A percentile compares a stretch with the other conserved stretches of the same genome.
Evolutionary conservation across 2,888 invertebrate genomes (phyloP).

Genomic region (Andrena hattorfiana): DNA sequence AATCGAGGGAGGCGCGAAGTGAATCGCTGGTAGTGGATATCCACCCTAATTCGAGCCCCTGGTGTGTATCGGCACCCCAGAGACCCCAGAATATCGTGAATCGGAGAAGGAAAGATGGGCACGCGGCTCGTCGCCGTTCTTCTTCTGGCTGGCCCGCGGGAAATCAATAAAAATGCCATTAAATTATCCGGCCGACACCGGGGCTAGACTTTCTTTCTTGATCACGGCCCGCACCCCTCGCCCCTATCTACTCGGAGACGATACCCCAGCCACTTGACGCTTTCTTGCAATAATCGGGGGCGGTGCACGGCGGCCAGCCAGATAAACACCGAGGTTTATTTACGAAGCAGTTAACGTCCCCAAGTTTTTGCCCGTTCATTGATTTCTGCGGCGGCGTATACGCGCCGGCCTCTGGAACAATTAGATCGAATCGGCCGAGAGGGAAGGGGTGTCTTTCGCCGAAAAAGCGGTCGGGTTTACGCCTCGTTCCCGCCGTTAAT

Average conservation of each 20-base stretch:
- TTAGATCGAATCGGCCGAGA: conserved; percentile 51
- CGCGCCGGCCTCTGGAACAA: conserved; percentile 1
- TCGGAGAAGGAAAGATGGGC: conserved; percentile 15
- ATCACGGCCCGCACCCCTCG: background rate
- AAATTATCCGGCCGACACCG: conserved; percentile 33
- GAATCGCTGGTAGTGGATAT: background rate
- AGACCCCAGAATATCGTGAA: conserved; percentile 1
- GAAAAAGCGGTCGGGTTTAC: conserved; percentile 19
- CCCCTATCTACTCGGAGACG: background rate
- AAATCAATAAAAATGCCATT: conserved; percentile 48
- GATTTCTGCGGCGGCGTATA: background rate
- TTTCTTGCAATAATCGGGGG: background rate
- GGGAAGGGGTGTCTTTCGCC: conserved; percentile 21
- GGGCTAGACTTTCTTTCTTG: background rate
- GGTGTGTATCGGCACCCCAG: conserved; percentile 13
- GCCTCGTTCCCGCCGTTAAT: conserved; percentile 51
- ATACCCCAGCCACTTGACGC: background rate
- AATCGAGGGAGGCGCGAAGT: background rate
- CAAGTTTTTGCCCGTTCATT: background rate
- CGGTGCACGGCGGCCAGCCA: background rate
- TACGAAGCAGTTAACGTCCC: background rate
- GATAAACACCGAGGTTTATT: conserved; percentile 8
- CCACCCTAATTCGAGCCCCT: background rate
- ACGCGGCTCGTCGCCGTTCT: conserved; percentile 23
- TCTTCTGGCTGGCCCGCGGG: conserved; percentile 18